These are phyloP conservation scores for Mylabris sibirica DNA, from an alignment of 2,888 invertebrate species.

Conservation along the genomic window DNA sequence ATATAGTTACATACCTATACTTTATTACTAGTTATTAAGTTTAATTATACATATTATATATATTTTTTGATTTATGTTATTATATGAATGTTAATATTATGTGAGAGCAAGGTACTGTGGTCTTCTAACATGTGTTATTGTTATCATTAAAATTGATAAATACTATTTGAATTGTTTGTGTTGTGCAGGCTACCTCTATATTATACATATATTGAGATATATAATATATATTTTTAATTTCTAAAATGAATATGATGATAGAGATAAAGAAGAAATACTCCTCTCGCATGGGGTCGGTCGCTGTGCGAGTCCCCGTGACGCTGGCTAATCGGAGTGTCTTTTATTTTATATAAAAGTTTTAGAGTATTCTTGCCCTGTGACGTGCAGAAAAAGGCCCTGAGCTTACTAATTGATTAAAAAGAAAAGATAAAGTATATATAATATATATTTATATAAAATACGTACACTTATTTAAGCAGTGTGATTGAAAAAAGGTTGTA, in stretches of 20 bases:
- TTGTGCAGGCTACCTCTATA: slow-evolving; percentile 56
- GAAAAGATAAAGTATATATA: slow-evolving; percentile 44
- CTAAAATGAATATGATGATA: slow-evolving; percentile 27
- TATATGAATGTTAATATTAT: slow-evolving; percentile 49
- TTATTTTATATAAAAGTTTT: slow-evolving; percentile 32
- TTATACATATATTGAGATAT: slow-evolving; percentile 22
- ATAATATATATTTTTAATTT: slow-evolving; percentile 25
- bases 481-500: slow-evolving; percentile 61
- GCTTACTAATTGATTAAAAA: slow-evolving; percentile 53
- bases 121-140: slow-evolving; percentile 51
- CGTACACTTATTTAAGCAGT: slow-evolving; percentile 60
- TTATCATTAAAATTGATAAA: slow-evolving; percentile 50
- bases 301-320: slow-evolving; percentile 48
- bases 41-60: slow-evolving; percentile 54
- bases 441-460: slow-evolving; percentile 53
- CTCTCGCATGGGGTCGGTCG: slow-evolving; percentile 50
- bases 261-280: slow-evolving; percentile 42
- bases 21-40: slow-evolving; percentile 54
- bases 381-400: slow-evolving; percentile 54
- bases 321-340: slow-evolving; percentile 47
- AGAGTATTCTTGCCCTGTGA: slow-evolving; percentile 54
- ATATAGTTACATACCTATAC: slow-evolving; percentile 45
- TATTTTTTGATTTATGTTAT: slow-evolving; percentile 45
- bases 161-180: slow-evolving; percentile 49
- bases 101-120: slow-evolving; percentile 59